Conservation (phyloP, 1,140 invertebrate species). For the Drosophila kepulauana region DNA sequence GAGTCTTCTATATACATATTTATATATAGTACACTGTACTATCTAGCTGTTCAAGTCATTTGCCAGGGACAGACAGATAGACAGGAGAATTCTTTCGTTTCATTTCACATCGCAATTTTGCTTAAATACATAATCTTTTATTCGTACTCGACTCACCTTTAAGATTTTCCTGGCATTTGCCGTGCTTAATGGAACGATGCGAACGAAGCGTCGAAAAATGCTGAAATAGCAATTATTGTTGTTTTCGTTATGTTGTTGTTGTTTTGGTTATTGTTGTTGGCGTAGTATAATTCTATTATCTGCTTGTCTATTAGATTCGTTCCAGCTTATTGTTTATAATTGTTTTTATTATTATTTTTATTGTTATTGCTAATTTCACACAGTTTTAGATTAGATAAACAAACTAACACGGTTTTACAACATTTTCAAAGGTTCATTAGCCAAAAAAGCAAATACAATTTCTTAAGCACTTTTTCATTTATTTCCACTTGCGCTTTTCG, state of each 20-base stretch:
- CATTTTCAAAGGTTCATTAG: slow-evolving; percentile 14
- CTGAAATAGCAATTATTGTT: slow-evolving; percentile 41
- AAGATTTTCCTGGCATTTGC: slow-evolving; percentile 37
- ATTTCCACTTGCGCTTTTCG: slow-evolving; percentile 9
- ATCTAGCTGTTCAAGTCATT: not conserved
- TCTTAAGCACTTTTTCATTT: not conserved
- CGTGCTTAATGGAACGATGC: slow-evolving; percentile 8
- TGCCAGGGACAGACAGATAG: slow-evolving; percentile 2
- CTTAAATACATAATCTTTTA: slow-evolving; percentile 33
- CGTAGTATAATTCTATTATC: slow-evolving; percentile 12
- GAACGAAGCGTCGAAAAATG: slow-evolving; percentile 24
- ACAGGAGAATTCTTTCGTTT: slow-evolving; percentile 28
- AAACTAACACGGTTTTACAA: slow-evolving; percentile 45
- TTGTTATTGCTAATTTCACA: slow-evolving; percentile 72
- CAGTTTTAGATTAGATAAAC: slow-evolving; percentile 56
- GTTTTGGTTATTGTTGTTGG: slow-evolving; percentile 21
- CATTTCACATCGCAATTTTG: slow-evolving; percentile 25
- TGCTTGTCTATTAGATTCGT: slow-evolving; percentile 7
- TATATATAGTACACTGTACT: not conserved
- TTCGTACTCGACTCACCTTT: slow-evolving; percentile 43
- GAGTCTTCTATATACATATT: too few relatives aligned
- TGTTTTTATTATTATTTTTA: slow-evolving; percentile 79
- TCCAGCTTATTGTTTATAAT: slow-evolving; percentile 61
- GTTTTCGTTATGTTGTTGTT: slow-evolving; percentile 23
- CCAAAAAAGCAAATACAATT: not conserved